phyloP scores from a whole-genome alignment of 2,888 invertebrate species.

The Homarus gammarus region DNA sequence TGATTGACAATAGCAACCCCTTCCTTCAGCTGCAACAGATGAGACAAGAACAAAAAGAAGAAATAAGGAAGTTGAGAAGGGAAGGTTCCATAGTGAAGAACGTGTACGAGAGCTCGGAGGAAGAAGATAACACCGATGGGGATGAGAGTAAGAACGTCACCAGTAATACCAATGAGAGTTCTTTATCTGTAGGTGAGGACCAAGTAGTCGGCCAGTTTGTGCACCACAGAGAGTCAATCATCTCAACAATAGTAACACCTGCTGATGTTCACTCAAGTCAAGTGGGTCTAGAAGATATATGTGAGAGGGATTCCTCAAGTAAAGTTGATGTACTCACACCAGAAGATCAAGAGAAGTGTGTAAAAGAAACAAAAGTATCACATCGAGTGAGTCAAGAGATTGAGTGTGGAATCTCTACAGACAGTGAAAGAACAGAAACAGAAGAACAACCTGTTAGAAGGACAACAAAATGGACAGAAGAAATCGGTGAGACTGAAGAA shows the following conservation, averaged over 20 bases:
- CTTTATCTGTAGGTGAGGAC: neutral
- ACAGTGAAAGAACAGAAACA: conserved; percentile 38
- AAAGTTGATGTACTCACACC: neutral
- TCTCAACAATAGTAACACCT: neutral
- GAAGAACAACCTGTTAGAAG: conserved; percentile 9
- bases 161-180: neutral
- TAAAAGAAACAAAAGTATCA: neutral
- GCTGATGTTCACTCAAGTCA: neutral
- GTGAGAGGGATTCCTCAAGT: neutral
- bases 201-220: conserved; percentile 3
- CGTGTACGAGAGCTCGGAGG: conserved; percentile 46
- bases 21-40: conserved; percentile 44
- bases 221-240: neutral
- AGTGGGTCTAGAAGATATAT: neutral
- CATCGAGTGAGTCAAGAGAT: neutral
- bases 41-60: conserved; percentile 32
- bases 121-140: conserved; percentile 31
- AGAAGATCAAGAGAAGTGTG: neutral
- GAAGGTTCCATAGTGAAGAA: conserved; percentile 33
- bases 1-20: conserved; percentile 40
- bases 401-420: conserved; percentile 1
- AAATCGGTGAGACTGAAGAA: conserved; percentile 48
- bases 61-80: conserved; percentile 45
- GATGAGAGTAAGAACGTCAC: neutral
- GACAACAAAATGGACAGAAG: conserved; percentile 41